phyloP scores from a whole-genome alignment of 2,113 vertebrate genomes.

The Melanotaenia duboulayi region DNA sequence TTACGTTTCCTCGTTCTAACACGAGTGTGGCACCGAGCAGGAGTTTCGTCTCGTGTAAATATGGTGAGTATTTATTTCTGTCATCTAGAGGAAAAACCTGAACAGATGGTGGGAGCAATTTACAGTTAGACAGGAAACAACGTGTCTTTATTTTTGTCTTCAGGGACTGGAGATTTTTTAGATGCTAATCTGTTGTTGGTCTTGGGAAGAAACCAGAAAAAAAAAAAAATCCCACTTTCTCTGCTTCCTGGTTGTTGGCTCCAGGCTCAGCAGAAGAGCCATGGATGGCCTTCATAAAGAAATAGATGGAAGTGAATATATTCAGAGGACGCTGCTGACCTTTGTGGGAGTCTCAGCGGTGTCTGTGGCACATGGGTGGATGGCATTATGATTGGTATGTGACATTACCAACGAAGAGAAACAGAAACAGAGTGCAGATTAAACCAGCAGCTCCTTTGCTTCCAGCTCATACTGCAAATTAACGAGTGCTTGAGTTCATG shows the following conservation, averaged over 20 bases:
- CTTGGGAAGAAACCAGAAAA: no score
- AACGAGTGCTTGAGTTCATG: constrained; percentile 4
- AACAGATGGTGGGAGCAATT: constrained; percentile 51
- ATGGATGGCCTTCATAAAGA: constrained; percentile 34
- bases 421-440: constrained; percentile 26
- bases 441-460: constrained; percentile 8
- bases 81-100: constrained; percentile 24
- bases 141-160: constrained; percentile 29
- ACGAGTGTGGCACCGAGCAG: not conserved
- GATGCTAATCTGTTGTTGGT: not conserved
- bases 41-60: constrained; percentile 6
- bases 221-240: not conserved
- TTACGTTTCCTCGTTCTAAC: not conserved
- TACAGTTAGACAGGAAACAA: constrained; percentile 23
- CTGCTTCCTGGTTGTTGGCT: not conserved
- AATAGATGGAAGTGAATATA: constrained; percentile 48
- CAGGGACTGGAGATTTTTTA: constrained; percentile 25
- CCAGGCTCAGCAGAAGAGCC: constrained; percentile 7
- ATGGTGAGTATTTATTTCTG: constrained; percentile 37
- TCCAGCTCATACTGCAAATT: not conserved
- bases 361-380: constrained; percentile 49
- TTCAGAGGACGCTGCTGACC: constrained; percentile 64
- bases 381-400: constrained; percentile 54
- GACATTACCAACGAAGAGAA: constrained; percentile 60
- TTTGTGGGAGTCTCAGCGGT: constrained; percentile 65